These are phyloP conservation scores for Pithys albifrons DNA, from an alignment of 2,113 vertebrate species.

Conservation along the genomic window DNA sequence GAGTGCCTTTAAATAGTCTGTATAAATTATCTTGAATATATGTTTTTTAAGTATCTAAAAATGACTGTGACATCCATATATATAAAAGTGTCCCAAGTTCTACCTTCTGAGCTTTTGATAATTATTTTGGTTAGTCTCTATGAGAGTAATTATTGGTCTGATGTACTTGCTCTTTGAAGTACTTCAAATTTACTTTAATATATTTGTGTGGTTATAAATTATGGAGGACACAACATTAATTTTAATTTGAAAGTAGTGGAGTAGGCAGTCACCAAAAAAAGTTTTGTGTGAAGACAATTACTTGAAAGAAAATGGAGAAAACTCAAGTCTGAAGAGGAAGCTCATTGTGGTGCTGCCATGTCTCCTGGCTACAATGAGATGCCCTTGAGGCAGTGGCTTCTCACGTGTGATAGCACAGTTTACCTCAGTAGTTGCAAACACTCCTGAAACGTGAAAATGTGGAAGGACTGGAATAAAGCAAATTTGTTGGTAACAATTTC, in stretches of 20 bases:
- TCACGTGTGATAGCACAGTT: neutral
- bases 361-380: neutral
- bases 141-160: neutral
- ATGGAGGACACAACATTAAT: neutral
- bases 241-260: neutral
- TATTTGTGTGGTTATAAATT: neutral
- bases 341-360: fast-evolving
- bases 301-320: neutral
- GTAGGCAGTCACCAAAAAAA: neutral
- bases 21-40: neutral
- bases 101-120: neutral
- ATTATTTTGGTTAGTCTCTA: slow-evolving; percentile 4
- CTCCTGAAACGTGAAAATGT: neutral
- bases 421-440: neutral
- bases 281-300: neutral
- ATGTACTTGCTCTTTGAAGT: neutral
- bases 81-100: neutral
- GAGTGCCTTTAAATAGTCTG: neutral
- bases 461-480: neutral
- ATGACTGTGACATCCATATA: neutral
- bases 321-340: neutral
- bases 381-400: neutral
- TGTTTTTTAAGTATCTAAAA: neutral
- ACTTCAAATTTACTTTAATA: neutral
- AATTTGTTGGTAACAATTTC: neutral